phyloP scores from a whole-genome alignment of 2,113 vertebrate species.

The Periophthalmus modestus region DNA sequence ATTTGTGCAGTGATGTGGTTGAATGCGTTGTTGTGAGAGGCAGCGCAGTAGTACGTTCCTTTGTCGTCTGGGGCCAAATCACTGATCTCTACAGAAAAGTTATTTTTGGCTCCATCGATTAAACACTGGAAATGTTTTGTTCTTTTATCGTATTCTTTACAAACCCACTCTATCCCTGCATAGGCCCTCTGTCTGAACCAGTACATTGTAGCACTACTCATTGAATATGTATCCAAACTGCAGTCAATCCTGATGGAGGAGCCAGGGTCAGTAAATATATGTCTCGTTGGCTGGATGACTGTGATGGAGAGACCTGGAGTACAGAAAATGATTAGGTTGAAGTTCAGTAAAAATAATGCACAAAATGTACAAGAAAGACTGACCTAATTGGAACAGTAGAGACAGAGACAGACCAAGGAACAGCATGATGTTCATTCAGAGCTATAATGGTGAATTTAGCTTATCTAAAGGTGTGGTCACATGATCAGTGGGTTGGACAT shows the following conservation, averaged over 20 bases:
- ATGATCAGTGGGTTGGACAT: constrained; percentile 5
- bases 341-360: not conserved
- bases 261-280: not conserved
- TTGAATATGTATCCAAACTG: constrained; percentile 44
- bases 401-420: constrained; percentile 19
- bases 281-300: constrained; percentile 51
- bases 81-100: constrained; percentile 56
- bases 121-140: constrained; percentile 3
- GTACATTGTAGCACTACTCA: constrained; percentile 61
- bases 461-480: constrained; percentile 18
- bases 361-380: not conserved
- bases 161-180: constrained; percentile 35
- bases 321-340: not conserved
- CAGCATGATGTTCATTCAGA: constrained; percentile 33
- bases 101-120: constrained; percentile 18
- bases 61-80: constrained; percentile 49
- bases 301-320: constrained; percentile 40
- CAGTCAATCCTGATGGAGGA: constrained; percentile 40
- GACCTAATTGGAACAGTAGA: constrained; percentile 37
- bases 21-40: constrained; percentile 62
- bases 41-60: constrained; percentile 68
- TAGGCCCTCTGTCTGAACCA: constrained; percentile 61
- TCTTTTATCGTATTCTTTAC: constrained; percentile 28
- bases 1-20: constrained; percentile 55
- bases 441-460: constrained; percentile 4